Evolutionary conservation across 2,113 vertebrate genomes (phyloP).

Genomic region (Helogale parvula): DNA sequence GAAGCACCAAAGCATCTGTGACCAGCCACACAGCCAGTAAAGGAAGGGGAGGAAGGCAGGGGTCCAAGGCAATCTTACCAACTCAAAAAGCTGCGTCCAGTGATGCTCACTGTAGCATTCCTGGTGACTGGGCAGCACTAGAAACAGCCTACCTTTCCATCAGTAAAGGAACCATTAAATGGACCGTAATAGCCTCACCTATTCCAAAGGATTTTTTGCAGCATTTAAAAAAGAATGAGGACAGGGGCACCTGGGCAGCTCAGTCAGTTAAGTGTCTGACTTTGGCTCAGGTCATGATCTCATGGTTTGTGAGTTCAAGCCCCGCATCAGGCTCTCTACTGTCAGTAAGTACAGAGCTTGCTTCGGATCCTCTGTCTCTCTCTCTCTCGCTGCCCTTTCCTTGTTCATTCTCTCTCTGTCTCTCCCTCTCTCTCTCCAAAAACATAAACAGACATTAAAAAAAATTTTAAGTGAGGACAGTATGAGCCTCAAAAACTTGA

Average conservation of each 20-base stretch:
- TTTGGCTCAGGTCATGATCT: too few relatives aligned
- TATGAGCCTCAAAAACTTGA: neutral
- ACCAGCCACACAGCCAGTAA: neutral
- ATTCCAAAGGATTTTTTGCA: neutral
- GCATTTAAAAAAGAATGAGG: neutral
- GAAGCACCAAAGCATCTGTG: neutral
- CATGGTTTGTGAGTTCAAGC: too few relatives aligned
- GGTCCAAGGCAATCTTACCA: neutral
- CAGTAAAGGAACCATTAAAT: neutral
- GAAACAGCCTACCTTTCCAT: neutral
- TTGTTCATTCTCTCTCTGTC: too few relatives aligned
- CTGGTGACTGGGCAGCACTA: neutral
- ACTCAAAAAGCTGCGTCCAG: neutral
- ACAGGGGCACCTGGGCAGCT: neutral
- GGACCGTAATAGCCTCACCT: neutral
- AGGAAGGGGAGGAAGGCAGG: neutral
- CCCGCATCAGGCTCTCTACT: too few relatives aligned
- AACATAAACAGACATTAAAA: too few relatives aligned
- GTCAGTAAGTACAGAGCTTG: too few relatives aligned
- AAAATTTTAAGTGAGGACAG: neutral
- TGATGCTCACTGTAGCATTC: accelerated
- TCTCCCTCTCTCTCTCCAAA: too few relatives aligned
- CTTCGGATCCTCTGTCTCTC: too few relatives aligned
- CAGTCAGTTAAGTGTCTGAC: too few relatives aligned
- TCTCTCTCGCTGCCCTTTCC: too few relatives aligned